Percentiles rank a stretch among this genome's conserved stretches.
Evolutionary conservation across 2,113 vertebrate species (phyloP).

Genomic region (Macrotus californicus): DNA sequence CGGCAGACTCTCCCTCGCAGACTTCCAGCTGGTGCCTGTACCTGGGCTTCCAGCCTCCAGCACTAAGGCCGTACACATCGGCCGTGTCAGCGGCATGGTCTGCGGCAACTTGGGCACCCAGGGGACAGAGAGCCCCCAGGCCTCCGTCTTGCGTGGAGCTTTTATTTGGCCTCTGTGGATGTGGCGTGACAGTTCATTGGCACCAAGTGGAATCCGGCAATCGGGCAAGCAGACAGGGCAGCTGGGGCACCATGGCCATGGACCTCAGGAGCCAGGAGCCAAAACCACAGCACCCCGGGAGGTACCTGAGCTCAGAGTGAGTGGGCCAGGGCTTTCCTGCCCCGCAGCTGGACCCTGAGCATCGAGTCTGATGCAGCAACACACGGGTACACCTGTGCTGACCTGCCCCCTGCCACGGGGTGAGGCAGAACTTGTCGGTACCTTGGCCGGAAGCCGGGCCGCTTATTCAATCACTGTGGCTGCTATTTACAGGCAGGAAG

Average conservation of each 20-base stretch:
- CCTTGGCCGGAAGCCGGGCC: too few species aligned
- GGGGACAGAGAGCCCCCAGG: rapidly evolving
- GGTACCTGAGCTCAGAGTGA: rapidly evolving
- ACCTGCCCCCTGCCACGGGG: rapidly evolving
- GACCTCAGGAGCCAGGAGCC: too few species aligned
- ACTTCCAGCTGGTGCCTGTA: too few species aligned
- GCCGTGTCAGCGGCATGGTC: rapidly evolving
- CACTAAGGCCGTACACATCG: rapidly evolving
- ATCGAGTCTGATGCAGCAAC: rapidly evolving
- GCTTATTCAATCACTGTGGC: too few species aligned
- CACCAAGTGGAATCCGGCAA: background rate
- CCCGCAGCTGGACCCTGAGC: rapidly evolving
- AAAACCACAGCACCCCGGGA: rapidly evolving
- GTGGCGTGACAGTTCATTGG: background rate
- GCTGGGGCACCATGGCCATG: background rate
- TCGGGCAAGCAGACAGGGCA: rapidly evolving
- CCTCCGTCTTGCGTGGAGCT: background rate
- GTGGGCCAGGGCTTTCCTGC: rapidly evolving
- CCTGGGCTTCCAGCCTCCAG: background rate
- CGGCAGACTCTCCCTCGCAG: too few species aligned
- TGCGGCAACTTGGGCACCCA: rapidly evolving
- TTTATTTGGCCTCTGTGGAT: background rate
- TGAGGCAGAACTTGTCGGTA: rapidly evolving
- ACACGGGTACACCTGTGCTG: rapidly evolving
- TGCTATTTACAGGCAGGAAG: background rate